Percentiles rank a stretch among this genome's conserved stretches.
Evolutionary conservation across 2,888 invertebrate genomes (phyloP).

Genomic region (Ennomos quercinarius): DNA sequence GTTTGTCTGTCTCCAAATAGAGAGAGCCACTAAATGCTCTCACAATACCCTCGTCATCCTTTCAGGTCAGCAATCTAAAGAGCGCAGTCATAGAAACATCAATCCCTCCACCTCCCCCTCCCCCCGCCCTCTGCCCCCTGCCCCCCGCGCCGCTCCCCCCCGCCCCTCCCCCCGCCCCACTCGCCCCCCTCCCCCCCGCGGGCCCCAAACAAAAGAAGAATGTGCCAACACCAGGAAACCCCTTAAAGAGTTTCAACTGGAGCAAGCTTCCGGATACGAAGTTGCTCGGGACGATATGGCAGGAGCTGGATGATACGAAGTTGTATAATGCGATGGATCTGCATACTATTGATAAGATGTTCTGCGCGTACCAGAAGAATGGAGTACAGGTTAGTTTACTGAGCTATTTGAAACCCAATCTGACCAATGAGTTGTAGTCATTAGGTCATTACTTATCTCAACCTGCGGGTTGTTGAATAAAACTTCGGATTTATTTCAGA

Average conservation of each 20-base stretch:
- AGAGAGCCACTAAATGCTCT: too few species aligned
- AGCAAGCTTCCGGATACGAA: constrained; percentile 96
- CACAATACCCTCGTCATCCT: neutral
- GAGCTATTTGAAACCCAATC: too few species aligned
- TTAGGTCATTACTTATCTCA: too few species aligned
- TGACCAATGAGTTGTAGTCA: too few species aligned
- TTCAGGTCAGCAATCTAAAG: constrained; percentile 78
- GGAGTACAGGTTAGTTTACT: constrained; percentile 88
- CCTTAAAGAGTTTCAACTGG: constrained; percentile 99
- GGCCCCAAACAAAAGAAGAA: constrained; percentile 90
- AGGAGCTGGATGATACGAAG: constrained; percentile 96
- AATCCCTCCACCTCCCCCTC: constrained; percentile 61
- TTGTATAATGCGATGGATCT: constrained; percentile 96
- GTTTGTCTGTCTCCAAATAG: too few species aligned
- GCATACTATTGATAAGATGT: constrained; percentile 95
- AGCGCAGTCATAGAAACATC: constrained; percentile 76
- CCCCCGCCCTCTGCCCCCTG: constrained; percentile 82
- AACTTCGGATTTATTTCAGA: too few species aligned
- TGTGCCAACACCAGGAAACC: constrained; percentile 96
- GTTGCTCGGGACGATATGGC: constrained; percentile 97
- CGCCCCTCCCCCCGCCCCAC: constrained; percentile 85
- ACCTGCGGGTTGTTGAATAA: too few species aligned
- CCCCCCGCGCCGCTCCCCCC: constrained; percentile 87
- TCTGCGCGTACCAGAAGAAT: constrained; percentile 97
- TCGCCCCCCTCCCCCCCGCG: constrained; percentile 83